Evolutionary conservation across 2,113 vertebrate genomes (phyloP), one percentile per base, ranked within the genome.

Genomic region (Chunga burmeisteri): DNA sequence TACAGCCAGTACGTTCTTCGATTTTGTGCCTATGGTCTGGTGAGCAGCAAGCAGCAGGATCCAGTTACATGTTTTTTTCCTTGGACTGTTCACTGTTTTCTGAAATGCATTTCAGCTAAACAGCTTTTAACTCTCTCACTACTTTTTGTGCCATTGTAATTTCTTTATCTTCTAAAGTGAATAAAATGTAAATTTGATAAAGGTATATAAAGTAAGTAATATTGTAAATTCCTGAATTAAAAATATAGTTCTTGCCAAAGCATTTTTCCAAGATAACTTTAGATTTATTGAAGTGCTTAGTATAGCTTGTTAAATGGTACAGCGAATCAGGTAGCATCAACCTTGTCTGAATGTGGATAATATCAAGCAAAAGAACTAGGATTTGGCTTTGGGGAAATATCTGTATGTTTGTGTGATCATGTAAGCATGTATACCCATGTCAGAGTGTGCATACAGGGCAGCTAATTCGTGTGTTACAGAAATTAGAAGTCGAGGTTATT

Each of bases 41-140:
- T 92, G 91, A 97, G 62, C 91, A 93, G 94, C 93, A 93, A 94
- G 94, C 82, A 61, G 63, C 50, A 27, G 59, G 96, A 93, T 97
- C 88, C 58, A 56, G 81, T 98, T 98, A 92, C 95, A 61, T 66
- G 82, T 59, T 97, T 86, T 86, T 96, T 98, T 97, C 88, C 94
- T 96, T 89, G 86, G 84, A 59, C 81, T 88, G 50, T 66, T 95
- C 85, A 62, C 78, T 88, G 10, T 90, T 97, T 97, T 97, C 93
- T 94, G 77, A 96, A 96, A 91, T 40, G 46, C n/a, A 4, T 85
- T 93, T 74, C 80, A 85, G 75, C 77, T 93, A 27, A 92, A 73
- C 42, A 94, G 61, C 67, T 93, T 96, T 90, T 79, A 75, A 81
- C 90, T 49, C 13, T 75, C 65, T 94, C 36, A 7, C 68, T 73